phyloP scores from a whole-genome alignment of 2,888 invertebrate genomes.

The Palloptera scutellata region DNA sequence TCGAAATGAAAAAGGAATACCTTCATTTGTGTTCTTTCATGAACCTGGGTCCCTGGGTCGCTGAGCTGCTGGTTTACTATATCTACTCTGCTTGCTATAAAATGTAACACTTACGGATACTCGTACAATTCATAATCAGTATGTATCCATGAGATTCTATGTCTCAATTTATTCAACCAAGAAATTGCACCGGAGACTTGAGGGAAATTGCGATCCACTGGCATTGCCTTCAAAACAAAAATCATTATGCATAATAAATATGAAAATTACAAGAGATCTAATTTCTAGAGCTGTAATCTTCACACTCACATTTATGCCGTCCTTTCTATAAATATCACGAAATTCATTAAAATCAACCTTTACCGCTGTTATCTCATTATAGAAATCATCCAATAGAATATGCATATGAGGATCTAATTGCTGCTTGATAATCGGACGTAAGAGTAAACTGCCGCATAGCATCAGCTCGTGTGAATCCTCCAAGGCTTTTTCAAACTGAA shows the following conservation, averaged over 20 bases:
- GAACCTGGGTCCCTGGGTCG: no score
- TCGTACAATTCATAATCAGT: conserved; percentile 72
- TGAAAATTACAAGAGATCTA: not conserved
- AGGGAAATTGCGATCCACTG: conserved; percentile 75
- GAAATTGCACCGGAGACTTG: conserved; percentile 78
- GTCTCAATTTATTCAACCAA: conserved; percentile 74
- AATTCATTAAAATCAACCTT: conserved; percentile 72
- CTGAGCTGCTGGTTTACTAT: no score
- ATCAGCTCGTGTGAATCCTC: conserved; percentile 79
- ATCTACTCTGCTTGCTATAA: no score
- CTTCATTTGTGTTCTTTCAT: not conserved
- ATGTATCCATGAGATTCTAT: conserved; percentile 69
- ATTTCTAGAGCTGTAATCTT: not conserved
- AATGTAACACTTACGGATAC: conserved; percentile 67
- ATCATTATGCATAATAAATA: no score
- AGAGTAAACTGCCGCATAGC: conserved; percentile 77
- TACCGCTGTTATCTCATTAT: conserved; percentile 71
- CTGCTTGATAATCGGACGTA: conserved; percentile 76
- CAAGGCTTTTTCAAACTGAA: conserved; percentile 81
- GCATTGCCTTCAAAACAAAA: conserved; percentile 62
- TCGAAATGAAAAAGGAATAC: not conserved
- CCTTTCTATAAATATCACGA: conserved; percentile 55
- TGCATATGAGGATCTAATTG: conserved; percentile 76
- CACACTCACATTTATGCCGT: conserved; percentile 43
- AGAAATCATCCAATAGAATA: conserved; percentile 72